These are phyloP conservation scores for Aphelenchoides fujianensis DNA, from an alignment of 1,140 invertebrate species.

Conservation along the genomic window DNA sequence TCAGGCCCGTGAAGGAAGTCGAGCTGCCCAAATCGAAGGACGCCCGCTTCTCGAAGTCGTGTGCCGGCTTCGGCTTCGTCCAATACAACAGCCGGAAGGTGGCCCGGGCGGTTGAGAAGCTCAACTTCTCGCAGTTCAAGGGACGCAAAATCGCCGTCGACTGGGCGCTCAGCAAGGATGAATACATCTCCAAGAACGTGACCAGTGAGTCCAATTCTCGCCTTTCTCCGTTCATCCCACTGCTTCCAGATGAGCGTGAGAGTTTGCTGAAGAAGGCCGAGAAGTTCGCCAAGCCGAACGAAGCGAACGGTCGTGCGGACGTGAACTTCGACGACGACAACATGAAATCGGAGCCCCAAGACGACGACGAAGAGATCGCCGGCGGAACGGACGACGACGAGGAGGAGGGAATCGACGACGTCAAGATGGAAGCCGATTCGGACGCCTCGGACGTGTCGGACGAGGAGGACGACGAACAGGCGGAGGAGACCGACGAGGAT, in stretches of 20 bases:
- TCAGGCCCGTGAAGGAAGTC: slow-evolving; percentile 39
- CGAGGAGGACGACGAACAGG: too few species aligned
- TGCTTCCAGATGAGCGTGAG: background rate
- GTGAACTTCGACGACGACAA: slow-evolving; percentile 13
- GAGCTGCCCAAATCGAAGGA: slow-evolving; percentile 45
- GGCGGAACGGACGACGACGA: slow-evolving; percentile 20
- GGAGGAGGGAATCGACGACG: slow-evolving; percentile 22
- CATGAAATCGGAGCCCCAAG: slow-evolving; percentile 2
- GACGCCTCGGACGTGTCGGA: slow-evolving; percentile 5
- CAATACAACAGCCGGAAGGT: slow-evolving; percentile 32
- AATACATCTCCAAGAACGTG: slow-evolving; percentile 22
- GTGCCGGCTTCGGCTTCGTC: slow-evolving; percentile 51
- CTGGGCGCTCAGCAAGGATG: slow-evolving; percentile 50
- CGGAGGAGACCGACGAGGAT: slow-evolving; percentile 25
- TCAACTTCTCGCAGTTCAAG: slow-evolving; percentile 51
- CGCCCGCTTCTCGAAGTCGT: slow-evolving; percentile 45
- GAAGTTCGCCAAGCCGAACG: slow-evolving; percentile 10
- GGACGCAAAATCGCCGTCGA: slow-evolving; percentile 49
- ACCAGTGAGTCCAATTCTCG: slow-evolving; percentile 28
- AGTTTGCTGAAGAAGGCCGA: slow-evolving; percentile 18
- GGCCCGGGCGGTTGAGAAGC: slow-evolving; percentile 33
- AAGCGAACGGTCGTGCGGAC: slow-evolving; percentile 13
- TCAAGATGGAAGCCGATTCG: slow-evolving; percentile 22
- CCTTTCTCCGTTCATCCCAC: too few species aligned
- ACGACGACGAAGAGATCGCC: slow-evolving; percentile 8